A percentile compares a stretch with the other conserved stretches of the same genome.
These are phyloP conservation scores for Platichthys stellatus DNA, from an alignment of 2,113 vertebrate species.

Conservation along the genomic window DNA sequence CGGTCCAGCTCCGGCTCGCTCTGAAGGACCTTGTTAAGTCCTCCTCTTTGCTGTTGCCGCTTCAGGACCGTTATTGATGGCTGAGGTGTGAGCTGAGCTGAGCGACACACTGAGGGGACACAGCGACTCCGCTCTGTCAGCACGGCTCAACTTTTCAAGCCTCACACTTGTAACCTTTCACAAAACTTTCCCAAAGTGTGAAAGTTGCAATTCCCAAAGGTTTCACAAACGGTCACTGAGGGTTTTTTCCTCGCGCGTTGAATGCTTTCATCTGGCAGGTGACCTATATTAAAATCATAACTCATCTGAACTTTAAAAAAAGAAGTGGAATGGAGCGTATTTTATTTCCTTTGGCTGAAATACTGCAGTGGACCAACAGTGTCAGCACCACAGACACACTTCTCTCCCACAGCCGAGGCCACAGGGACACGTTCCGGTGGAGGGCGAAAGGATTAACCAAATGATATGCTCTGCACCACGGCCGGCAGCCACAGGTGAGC, in stretches of 20 bases:
- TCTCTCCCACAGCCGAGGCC: conserved; percentile 12
- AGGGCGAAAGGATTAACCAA: conserved; percentile 43
- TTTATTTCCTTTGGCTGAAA: not conserved
- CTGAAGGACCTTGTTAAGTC: conserved; percentile 11
- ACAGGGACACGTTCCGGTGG: conserved; percentile 2
- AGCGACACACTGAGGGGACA: conserved; percentile 31
- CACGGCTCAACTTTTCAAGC: conserved; percentile 7
- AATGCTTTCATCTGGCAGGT: not conserved
- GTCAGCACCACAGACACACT: not conserved
- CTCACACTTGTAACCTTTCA: not conserved
- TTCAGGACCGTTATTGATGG: conserved; percentile 24
- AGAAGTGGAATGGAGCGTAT: conserved; percentile 1
- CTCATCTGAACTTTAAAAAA: not conserved
- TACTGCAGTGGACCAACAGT: not conserved
- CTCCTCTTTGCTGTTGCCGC: conserved; percentile 8
- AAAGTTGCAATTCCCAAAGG: not conserved
- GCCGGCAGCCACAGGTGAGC: conserved; percentile 48
- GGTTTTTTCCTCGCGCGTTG: not conserved
- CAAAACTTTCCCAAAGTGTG: conserved; percentile 5
- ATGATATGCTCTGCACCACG: conserved; percentile 42
- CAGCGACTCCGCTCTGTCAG: conserved; percentile 28
- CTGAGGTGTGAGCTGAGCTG: conserved; percentile 18
- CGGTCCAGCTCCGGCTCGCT: not conserved
- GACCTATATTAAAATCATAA: not conserved
- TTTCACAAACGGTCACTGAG: not conserved